Conservation (phyloP, 1,140 invertebrate genomes). For the Melanaphis sacchari region DNA sequence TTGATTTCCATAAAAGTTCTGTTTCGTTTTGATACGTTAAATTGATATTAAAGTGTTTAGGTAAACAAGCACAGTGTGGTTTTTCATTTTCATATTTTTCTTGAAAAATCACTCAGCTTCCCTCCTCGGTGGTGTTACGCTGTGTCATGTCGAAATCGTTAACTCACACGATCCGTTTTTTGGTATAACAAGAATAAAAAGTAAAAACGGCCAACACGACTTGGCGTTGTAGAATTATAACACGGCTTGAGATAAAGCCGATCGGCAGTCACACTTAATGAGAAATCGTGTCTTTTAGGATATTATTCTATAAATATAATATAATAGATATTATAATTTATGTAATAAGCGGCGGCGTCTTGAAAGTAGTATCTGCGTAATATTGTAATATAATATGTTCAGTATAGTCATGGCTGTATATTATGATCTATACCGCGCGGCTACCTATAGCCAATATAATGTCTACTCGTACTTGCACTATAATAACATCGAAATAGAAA, state of each 20-base stretch:
- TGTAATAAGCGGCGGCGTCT: neutral
- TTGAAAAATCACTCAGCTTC: neutral
- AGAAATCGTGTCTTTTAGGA: neutral
- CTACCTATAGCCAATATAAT: neutral
- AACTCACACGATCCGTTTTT: neutral
- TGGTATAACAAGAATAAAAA: neutral
- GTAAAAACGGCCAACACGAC: neutral
- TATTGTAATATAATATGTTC: neutral
- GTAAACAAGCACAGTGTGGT: neutral
- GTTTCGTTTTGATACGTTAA: neutral
- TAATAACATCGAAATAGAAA: neutral
- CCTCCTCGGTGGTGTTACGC: neutral
- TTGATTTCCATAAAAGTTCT: neutral
- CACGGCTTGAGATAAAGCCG: neutral
- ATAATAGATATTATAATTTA: conserved; percentile 3
- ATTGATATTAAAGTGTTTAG: neutral
- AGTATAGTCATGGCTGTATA: neutral
- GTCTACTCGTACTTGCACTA: neutral
- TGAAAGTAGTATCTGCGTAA: neutral
- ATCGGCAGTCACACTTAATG: neutral
- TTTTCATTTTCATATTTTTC: neutral
- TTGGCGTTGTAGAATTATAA: neutral
- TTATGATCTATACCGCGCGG: neutral
- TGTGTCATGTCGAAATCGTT: neutral
- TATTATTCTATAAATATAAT: neutral